A percentile compares a stretch with the other conserved stretches of the same genome.
Evolutionary conservation across 2,888 invertebrate genomes (phyloP).

Genomic region (Mythimna ferrago): DNA sequence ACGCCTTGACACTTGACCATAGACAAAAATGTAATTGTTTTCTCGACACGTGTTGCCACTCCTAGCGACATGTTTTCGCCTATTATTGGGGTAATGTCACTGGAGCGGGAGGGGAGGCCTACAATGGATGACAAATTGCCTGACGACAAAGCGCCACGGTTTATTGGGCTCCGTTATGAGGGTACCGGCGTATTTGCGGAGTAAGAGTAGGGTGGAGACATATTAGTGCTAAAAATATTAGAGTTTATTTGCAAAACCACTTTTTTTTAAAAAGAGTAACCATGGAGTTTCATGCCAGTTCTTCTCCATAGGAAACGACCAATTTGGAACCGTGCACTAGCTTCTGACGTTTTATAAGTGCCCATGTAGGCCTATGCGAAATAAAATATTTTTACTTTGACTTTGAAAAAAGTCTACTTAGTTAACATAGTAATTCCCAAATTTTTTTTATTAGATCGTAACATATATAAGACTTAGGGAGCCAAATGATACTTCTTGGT

Average conservation of each 20-base stretch:
- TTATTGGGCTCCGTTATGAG: conserved; percentile 88
- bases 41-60: conserved; percentile 84
- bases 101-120: conserved; percentile 57
- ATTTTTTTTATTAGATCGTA: no score
- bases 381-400: no score
- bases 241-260: neutral
- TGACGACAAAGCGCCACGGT: conserved; percentile 87
- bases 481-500: no score
- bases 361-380: no score
- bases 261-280: no score
- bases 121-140: conserved; percentile 89
- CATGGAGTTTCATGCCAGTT: no score
- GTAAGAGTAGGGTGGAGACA: conserved; percentile 65
- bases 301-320: no score
- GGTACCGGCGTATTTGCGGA: conserved; percentile 82
- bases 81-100: conserved; percentile 61
- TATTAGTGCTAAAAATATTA: neutral
- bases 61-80: conserved; percentile 78
- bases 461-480: no score
- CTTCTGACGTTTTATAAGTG: no score
- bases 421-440: no score
- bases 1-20: conserved; percentile 68
- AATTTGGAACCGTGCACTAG: no score
- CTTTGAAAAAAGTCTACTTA: no score
- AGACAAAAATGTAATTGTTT: conserved; percentile 86